Evolutionary conservation across 2,113 vertebrate species (phyloP), one percentile per base, ranked within the genome.

Genomic region (Lucifuga dentata): DNA sequence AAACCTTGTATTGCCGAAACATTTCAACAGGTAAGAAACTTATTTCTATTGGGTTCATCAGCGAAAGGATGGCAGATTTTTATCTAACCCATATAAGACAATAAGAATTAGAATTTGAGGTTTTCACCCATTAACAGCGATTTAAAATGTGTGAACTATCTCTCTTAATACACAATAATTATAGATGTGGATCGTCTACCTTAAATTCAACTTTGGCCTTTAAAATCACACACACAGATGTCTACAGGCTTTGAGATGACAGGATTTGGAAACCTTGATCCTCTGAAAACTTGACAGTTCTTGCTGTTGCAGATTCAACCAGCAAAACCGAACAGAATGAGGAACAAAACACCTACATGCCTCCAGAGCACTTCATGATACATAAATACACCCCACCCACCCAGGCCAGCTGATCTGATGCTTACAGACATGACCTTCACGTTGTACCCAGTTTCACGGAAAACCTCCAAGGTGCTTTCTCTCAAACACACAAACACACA

Each of bases 381-480:
- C 59, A 63, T 52, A 43, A 62, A 55, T n/a, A 20, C 61, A 51
- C 66, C 48, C 35, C 68, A 19, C 76, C 74, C 78, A 70, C 59
- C 45, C 81, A 64, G 70, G 71, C 58, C 80, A 59, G 78, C 85
- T 89, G 86, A 91, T 89, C 73, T 89, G 86, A 91, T 90, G 80
- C 85, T 85, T 68, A 73, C 80, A 58, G 88, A 91, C 89, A 55
- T 88, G 88, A 90, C 88, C 88, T 89, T 91, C 83, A 82, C 78
- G 17, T 90, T 73, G 64, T 68, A 44, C 64, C 75, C 80, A 40
- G 78, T 73, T 29, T 78, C 65, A 44, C 50, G 15, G 69, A 74
- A 81, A 82, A 60, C 62, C 81, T 84, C 73, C 49, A 17, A 48
- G 86, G 79, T 76, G 44, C 68, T 39, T 66, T 56, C 20, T 49